Evolutionary conservation across 2,888 invertebrate species (phyloP).

Genomic region (Vannuccia rotundouncinata): DNA sequence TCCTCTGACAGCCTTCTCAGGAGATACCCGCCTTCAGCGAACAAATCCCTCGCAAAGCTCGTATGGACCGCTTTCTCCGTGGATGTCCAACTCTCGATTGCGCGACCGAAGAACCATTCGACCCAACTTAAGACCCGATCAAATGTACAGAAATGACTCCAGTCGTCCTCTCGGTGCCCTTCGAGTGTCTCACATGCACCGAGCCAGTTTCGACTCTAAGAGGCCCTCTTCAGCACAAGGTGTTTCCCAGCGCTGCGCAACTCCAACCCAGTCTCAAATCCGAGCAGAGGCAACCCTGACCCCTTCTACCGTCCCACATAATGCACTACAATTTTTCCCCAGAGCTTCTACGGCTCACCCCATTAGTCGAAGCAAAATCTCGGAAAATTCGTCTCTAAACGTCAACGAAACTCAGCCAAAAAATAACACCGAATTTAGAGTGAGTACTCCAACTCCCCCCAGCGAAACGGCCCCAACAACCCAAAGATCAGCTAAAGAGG

Average conservation of each 20-base stretch:
- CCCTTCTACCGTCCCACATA: background rate
- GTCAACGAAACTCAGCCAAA: too few relatives aligned
- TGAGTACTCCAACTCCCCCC: too few relatives aligned
- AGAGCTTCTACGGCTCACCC: background rate
- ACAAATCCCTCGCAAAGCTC: background rate
- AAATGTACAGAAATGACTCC: background rate
- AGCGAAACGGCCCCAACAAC: too few relatives aligned
- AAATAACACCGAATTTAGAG: too few relatives aligned
- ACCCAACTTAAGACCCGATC: conserved; percentile 1
- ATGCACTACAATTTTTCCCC: background rate
- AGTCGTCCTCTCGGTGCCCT: background rate
- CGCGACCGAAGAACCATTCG: background rate
- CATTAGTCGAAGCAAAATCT: background rate
- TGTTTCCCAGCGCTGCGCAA: background rate
- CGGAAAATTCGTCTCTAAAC: background rate
- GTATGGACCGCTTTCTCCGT: background rate
- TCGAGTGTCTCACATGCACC: background rate
- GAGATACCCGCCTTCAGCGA: background rate
- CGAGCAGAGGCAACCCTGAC: background rate
- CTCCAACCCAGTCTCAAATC: background rate
- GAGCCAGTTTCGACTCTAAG: background rate
- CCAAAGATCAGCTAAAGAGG: too few relatives aligned
- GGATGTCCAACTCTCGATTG: background rate
- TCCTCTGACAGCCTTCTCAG: conserved; percentile 1
- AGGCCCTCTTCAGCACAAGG: background rate